Conservation (phyloP, 2,113 vertebrate genomes). For the Ptyas mucosa region DNA sequence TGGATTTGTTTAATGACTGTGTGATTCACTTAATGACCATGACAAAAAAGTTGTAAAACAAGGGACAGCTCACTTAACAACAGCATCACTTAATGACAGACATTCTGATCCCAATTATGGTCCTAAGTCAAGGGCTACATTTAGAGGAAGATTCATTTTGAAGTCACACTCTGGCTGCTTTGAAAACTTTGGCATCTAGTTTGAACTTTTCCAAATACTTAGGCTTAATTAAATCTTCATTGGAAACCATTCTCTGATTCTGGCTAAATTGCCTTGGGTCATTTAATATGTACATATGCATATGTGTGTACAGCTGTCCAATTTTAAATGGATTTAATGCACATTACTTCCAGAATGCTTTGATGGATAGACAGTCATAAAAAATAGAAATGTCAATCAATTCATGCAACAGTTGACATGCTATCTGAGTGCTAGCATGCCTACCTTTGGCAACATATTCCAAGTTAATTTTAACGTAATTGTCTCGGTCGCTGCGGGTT, state of each 20-base stretch:
- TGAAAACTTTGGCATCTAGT: neutral
- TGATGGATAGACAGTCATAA: neutral
- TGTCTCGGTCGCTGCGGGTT: conserved; percentile 68
- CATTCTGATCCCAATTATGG: no score
- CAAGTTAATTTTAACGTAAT: conserved; percentile 65
- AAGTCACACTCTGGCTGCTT: neutral
- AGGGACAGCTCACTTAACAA: neutral
- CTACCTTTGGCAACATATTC: conserved; percentile 67
- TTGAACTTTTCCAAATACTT: neutral
- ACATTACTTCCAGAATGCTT: neutral
- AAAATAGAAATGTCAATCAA: neutral
- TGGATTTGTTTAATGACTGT: neutral
- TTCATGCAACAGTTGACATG: neutral
- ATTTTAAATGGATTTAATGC: neutral
- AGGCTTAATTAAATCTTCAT: neutral
- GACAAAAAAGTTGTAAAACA: neutral
- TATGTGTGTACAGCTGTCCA: neutral
- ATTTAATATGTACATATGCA: neutral
- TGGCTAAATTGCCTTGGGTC: neutral
- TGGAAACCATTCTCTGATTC: neutral
- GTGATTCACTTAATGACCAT: neutral
- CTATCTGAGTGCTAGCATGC: conserved; percentile 14
- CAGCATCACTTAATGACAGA: no score
- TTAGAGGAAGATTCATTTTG: neutral
- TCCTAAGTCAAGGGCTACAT: no score